Evolutionary conservation across 2,888 invertebrate genomes (phyloP).

Genomic region (Spisula solida): DNA sequence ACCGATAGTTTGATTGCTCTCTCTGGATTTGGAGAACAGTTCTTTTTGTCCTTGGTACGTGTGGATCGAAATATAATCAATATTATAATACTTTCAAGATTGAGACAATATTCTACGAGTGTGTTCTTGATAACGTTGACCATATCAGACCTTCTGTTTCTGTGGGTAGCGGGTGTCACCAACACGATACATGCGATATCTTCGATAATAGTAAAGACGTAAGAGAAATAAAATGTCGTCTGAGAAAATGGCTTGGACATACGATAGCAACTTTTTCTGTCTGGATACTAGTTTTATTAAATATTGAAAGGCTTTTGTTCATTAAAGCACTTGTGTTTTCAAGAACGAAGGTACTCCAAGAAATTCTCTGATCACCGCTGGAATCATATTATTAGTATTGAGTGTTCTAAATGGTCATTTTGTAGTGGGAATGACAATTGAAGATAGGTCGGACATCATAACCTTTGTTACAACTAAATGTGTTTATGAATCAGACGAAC

Average conservation of each 20-base stretch:
- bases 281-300: slow-evolving; percentile 39
- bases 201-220: background rate
- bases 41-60: slow-evolving; percentile 33
- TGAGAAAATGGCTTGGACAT: slow-evolving; percentile 25
- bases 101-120: slow-evolving; percentile 39
- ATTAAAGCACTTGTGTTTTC: slow-evolving; percentile 37
- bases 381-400: background rate
- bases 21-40: slow-evolving; percentile 33
- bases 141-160: slow-evolving; percentile 20
- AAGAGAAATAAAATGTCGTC: slow-evolving; percentile 22
- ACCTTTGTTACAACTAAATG: background rate
- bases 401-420: slow-evolving; percentile 8
- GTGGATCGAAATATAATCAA: slow-evolving; percentile 44
- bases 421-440: background rate
- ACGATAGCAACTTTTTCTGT: slow-evolving; percentile 29
- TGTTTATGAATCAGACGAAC: background rate
- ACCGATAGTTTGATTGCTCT: slow-evolving; percentile 3
- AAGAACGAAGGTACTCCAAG: slow-evolving; percentile 32
- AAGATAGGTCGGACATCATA: background rate
- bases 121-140: slow-evolving; percentile 39
- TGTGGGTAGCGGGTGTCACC: slow-evolving; percentile 33
- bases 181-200: background rate
- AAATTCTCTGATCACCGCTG: slow-evolving; percentile 25
- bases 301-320: slow-evolving; percentile 37
- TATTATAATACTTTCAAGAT: slow-evolving; percentile 23